Base-by-base conservation (phyloP, 1,140 invertebrate species). In the Vollenhovia emeryi region DNA sequence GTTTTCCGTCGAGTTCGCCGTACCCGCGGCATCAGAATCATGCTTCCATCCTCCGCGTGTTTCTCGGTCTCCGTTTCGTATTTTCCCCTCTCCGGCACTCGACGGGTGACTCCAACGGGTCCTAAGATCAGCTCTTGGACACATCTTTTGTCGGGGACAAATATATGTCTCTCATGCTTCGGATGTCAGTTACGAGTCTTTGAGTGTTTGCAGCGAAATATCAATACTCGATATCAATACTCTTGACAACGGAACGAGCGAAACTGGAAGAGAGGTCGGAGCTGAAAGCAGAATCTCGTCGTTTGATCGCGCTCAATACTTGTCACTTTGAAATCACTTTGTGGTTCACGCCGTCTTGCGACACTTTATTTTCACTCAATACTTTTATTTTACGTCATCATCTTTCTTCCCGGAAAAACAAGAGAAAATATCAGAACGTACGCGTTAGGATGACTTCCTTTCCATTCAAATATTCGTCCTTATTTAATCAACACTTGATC, bases 1-100 rank as follows among this genome's bases (percentile, higher is more conserved):
- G 66, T 43, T 82, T 71, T 82, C 33, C 78, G 78, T 73, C 78
- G 66, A 21, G 36, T 82, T 68, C 78, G 78, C n/a, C 78, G 66
- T 18, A 82, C 13, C 27, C 40, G 66, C 66, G 36, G 24, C 59
- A 82, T 27, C 24, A 45, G 66, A 82, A 82, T 82, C 78, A 82
- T 82, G 78, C 66, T 82, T 71, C 78, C 78, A 82, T 82, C 21
- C 78, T 71, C 27, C 33, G 50, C 64, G 50, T 30, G 48, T 55
- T 57, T 13, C 21, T 55, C 36, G 50, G 33, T 55, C 15, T n/a
- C 13, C 30, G 62, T 43, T 50, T 64, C 30, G 69, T 69, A 82
- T 36, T 33, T 36, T 6, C 13, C 24, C 9, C 15, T 11, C 52
- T 5, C 24, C 11, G n/a, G 24, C n/a, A 57, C 27, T 30, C 50